Conservation (phyloP, 2,113 vertebrate species). For the Raja brachyura region DNA sequence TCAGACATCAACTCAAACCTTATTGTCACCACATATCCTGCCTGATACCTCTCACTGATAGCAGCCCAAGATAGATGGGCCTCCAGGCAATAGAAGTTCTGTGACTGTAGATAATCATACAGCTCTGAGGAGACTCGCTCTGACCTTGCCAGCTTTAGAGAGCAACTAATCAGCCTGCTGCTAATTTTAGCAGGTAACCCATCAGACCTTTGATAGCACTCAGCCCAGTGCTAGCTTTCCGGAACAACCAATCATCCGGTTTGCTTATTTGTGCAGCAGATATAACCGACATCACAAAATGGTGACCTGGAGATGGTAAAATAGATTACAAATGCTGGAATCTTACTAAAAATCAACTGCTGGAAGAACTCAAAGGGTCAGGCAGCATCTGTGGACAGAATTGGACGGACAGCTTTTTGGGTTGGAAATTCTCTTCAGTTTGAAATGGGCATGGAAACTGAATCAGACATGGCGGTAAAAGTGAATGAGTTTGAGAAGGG, state of each 20-base stretch:
- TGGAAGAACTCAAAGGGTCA: no score
- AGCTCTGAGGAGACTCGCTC: neutral
- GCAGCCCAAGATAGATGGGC: neutral
- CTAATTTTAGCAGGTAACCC: neutral
- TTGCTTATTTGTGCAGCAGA: neutral
- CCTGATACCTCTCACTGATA: neutral
- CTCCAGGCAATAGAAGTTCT: neutral
- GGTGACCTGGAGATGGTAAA: no score
- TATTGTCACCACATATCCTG: neutral
- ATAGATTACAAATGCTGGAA: no score
- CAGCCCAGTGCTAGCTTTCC: neutral
- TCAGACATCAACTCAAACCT: neutral
- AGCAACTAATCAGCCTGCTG: neutral
- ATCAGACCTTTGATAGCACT: neutral
- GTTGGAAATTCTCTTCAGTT: no score
- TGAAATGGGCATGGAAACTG: no score
- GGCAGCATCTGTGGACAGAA: no score
- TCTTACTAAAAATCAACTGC: no score
- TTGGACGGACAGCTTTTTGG: no score
- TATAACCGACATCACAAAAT: neutral
- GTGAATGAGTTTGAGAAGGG: neutral
- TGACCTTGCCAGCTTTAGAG: neutral
- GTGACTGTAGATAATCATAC: neutral
- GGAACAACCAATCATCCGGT: neutral
- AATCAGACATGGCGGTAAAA: no score